Conservation (phyloP, 2,113 vertebrate species). For the Microtus richardsoni region DNA sequence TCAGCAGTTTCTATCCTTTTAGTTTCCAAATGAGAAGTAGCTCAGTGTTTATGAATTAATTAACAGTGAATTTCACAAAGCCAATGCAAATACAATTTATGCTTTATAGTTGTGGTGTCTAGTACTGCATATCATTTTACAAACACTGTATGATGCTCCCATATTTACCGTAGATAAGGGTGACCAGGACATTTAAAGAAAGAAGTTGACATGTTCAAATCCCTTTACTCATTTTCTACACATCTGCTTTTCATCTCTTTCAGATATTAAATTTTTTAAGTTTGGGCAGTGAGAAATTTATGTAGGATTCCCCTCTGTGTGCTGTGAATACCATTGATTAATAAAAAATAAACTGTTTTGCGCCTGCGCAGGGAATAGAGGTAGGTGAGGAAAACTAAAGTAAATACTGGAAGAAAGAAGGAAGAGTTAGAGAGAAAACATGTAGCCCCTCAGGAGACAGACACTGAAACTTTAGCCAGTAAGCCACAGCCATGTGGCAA, state of each 20-base stretch:
- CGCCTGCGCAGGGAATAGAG: too few species aligned
- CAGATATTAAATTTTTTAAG: neutral
- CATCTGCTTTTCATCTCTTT: neutral
- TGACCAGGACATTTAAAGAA: neutral
- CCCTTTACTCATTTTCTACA: neutral
- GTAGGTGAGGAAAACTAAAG: too few species aligned
- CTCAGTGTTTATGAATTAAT: conserved; percentile 38
- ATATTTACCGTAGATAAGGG: neutral
- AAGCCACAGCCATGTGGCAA: too few species aligned
- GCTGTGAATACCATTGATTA: too few species aligned
- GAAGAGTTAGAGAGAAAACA: too few species aligned
- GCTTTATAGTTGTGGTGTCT: neutral
- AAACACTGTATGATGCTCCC: neutral
- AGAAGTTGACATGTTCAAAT: neutral
- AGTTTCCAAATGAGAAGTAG: neutral
- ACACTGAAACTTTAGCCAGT: too few species aligned
- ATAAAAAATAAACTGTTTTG: too few species aligned
- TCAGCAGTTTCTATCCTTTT: neutral
- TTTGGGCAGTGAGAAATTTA: neutral
- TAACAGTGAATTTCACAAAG: neutral
- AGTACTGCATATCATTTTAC: neutral
- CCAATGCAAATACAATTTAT: neutral
- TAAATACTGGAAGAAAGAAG: too few species aligned
- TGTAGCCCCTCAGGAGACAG: too few species aligned
- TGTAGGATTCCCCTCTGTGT: too few species aligned